Conservation (phyloP, 2,797 vertebrate species). For the Champsocephalus gunnari region DNA sequence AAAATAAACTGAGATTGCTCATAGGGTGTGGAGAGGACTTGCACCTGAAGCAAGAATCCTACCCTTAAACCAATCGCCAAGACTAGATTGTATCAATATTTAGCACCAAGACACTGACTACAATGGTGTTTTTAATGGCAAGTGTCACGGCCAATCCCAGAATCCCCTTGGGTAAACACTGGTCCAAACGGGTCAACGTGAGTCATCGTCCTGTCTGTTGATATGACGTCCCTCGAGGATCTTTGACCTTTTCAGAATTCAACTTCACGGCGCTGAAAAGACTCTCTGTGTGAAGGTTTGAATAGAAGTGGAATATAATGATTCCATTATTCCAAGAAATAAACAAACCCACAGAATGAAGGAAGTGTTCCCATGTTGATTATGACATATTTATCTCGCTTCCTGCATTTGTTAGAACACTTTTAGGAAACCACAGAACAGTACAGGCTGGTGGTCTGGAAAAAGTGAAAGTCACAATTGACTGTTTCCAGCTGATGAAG, state of each 20-base stretch:
- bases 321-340: background rate
- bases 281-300: background rate
- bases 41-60: constrained; percentile 76
- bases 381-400: background rate
- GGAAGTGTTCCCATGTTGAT: background rate
- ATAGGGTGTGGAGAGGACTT: background rate
- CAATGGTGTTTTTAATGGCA: background rate
- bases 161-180: background rate
- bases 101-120: background rate
- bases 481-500: too few relatives aligned
- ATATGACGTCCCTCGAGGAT: constrained; percentile 5
- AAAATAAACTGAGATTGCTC: background rate
- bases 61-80: constrained; percentile 76
- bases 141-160: background rate
- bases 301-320: background rate
- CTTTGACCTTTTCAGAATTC: constrained; percentile 36
- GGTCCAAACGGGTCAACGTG: background rate
- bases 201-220: background rate
- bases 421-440: background rate
- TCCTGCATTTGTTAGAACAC: too few relatives aligned
- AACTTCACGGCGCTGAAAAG: background rate
- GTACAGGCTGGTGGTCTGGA: too few relatives aligned
- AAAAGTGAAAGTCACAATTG: background rate
- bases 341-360: background rate
- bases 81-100: background rate